Base-by-base conservation (phyloP, 2,113 vertebrate species). In the Cnemophilus loriae region DNA sequence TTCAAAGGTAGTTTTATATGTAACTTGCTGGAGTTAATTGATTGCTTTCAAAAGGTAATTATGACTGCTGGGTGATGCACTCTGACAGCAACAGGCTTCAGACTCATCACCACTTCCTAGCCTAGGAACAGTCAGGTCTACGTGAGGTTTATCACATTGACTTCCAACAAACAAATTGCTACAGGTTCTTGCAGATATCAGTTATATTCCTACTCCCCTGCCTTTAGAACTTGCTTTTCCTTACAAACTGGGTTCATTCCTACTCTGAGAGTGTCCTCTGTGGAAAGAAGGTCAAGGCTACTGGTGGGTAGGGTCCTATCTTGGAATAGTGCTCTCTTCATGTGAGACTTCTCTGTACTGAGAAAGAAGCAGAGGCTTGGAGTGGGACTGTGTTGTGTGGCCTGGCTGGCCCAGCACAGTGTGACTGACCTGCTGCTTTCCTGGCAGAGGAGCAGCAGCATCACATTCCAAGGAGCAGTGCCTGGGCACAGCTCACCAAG, bases 251-350 rank as follows among this genome's bases (percentile, higher is more conserved):
- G 3, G 10, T 10, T 77, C 10, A 13, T 53, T 87, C 41, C 37
- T 56, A 0, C 18, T 52, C 7, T 30, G 63, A 42, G 32, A 13
- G 57, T 35, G n/a, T 55, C 14, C 11, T 71, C 39, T 73, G 0
- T 24, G 46, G 49, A 39, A 57, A 65, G 73, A 64, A 14, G 21
- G 15, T 70, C 32, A 61, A 49, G 37, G 55, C 64, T 9, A 1
- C 22, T 44, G 24, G 37, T 35, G 10, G 7, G 10, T 52, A 30
- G 60, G 41, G 24, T 42, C 35, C 37, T 79, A 0, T 59, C 33
- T 83, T 17, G 28, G 42, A 63, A 16, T 44, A 46, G 33, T 10
- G 13, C 19, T 59, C 7, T 84, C 32, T 78, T 49, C 11, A 35
- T 4, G 24, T 8, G 32, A 49, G 50, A 14, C 16, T 61, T 24